Conservation (phyloP, 2,797 vertebrate species). For the Mycteria americana region DNA sequence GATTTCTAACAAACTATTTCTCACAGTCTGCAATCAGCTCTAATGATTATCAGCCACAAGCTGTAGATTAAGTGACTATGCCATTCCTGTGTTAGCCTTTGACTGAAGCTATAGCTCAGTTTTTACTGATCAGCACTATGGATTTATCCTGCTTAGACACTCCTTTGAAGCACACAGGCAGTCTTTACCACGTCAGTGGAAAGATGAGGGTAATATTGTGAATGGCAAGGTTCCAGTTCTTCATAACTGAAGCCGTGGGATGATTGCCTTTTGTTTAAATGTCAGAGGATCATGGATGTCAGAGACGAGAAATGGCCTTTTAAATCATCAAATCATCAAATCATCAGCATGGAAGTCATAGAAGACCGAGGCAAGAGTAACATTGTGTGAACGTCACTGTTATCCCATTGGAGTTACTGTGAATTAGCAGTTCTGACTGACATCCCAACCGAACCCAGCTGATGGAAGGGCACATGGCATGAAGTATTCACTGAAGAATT, state of each 20-base stretch:
- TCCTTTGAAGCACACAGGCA: neutral
- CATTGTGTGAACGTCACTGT: neutral
- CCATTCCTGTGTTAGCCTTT: neutral
- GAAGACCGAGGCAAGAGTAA: neutral
- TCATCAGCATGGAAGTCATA: neutral
- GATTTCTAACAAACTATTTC: neutral
- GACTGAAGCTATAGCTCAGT: neutral
- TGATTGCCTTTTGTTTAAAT: conserved; percentile 57
- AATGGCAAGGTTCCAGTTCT: conserved; percentile 17
- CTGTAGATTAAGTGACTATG: neutral
- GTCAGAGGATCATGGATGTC: conserved; percentile 45
- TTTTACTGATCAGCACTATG: neutral
- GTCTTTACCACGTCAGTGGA: neutral
- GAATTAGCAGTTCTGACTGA: neutral
- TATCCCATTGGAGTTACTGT: neutral
- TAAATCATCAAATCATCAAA: neutral
- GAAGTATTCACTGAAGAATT: neutral
- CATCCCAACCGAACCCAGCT: neutral
- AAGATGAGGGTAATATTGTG: conserved; percentile 50
- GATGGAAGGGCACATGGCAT: neutral
- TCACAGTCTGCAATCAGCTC: neutral
- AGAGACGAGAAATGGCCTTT: neutral
- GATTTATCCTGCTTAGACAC: neutral
- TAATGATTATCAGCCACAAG: neutral
- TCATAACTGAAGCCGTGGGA: conserved; percentile 24